These are phyloP conservation scores for Ailuropoda melanoleuca DNA, from an alignment of 2,113 vertebrate genomes.

Conservation along the genomic window DNA sequence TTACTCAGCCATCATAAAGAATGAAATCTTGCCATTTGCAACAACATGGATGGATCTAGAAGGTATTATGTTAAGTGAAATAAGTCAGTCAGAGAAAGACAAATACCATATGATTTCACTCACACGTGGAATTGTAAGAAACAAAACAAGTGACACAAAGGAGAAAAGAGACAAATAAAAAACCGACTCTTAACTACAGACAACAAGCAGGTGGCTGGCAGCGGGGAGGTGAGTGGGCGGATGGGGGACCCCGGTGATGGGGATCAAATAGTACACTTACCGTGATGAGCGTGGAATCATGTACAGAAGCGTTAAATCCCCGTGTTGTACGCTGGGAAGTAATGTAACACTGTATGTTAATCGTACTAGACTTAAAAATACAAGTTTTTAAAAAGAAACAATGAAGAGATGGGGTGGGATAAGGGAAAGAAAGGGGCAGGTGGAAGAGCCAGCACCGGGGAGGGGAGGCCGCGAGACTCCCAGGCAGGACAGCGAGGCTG, in stretches of 20 bases:
- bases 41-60: neutral
- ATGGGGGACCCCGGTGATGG: neutral
- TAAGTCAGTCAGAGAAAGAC: neutral
- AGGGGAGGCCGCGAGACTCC: neutral
- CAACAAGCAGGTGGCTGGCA: neutral
- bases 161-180: neutral
- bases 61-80: neutral
- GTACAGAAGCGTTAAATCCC: neutral
- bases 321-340: neutral
- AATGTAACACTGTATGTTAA: neutral
- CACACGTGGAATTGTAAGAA: neutral
- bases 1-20: neutral
- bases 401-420: neutral
- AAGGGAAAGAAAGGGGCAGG: no score
- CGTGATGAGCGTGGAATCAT: accelerated
- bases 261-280: neutral
- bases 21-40: neutral
- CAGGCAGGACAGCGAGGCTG: neutral
- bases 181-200: neutral
- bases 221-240: neutral
- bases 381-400: neutral
- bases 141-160: neutral
- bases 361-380: neutral
- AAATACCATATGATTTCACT: neutral
- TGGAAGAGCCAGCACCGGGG: neutral